Conservation (phyloP, 2,888 invertebrate species). For the Drosophila diplacantha region DNA sequence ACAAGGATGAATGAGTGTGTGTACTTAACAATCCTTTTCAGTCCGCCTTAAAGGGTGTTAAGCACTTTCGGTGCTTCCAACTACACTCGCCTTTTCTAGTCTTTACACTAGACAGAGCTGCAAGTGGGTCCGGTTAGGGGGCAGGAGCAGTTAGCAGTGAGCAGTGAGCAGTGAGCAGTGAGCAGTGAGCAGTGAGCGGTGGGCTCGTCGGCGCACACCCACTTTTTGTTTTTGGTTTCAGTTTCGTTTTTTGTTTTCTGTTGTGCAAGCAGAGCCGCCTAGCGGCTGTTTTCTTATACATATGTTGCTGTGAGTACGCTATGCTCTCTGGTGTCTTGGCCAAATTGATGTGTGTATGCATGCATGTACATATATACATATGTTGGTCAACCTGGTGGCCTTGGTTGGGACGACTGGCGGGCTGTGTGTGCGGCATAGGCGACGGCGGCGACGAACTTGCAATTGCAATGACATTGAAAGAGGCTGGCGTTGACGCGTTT, state of each 20-base stretch:
- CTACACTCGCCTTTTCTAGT: constrained; percentile 9
- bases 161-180: constrained; percentile 49
- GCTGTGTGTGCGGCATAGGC: constrained; percentile 19
- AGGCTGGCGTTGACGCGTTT: constrained; percentile 52
- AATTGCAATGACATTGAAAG: constrained; percentile 69
- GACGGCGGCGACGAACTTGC: constrained; percentile 43
- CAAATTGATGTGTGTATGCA: constrained; percentile 20
- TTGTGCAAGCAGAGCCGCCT: constrained; percentile 47
- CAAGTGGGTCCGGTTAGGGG: constrained; percentile 8
- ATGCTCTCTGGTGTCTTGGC: constrained; percentile 17
- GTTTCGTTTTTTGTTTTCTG: constrained; percentile 35
- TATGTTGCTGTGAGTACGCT: constrained; percentile 13
- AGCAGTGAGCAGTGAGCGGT: constrained; percentile 28
- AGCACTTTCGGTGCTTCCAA: constrained; percentile 5
- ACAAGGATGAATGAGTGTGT: not conserved
- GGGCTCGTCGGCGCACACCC: constrained; percentile 62
- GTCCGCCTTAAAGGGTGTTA: constrained; percentile 10
- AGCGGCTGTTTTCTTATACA: constrained; percentile 45
- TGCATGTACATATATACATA: constrained; percentile 21
- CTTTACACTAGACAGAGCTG: constrained; percentile 17
- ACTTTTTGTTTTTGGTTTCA: constrained; percentile 30
- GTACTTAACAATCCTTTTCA: not conserved
- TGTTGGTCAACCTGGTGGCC: constrained; percentile 65
- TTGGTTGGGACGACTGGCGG: constrained; percentile 54
- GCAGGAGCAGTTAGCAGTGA: constrained; percentile 9